Evolutionary conservation across 2,888 invertebrate genomes (phyloP), one percentile per base, ranked within the genome.

Genomic region (Meghimatium bilineatum): DNA sequence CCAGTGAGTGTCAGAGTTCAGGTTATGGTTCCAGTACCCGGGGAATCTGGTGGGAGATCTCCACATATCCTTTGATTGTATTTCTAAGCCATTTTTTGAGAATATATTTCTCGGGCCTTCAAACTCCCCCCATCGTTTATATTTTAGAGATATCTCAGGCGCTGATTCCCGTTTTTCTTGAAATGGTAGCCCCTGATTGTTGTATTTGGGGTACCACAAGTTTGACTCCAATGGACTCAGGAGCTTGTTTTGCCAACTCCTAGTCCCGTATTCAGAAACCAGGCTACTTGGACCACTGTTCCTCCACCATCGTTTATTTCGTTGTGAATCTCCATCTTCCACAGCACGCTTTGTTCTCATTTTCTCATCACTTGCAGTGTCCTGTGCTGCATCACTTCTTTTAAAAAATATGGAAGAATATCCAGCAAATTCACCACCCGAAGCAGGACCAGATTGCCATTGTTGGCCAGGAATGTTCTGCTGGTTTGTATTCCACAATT

Each of bases 301-400:
- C 20, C 66, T 3, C 78, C 78, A 78, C 78, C 78, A 78, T 5
- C 78, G 78, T 67, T 78, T 78, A 0, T 38, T 34, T 60, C 63
- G 23, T 29, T 26, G 12, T 0, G 76, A 63, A 10, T n/a, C n/a
- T 26, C 14, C 29, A 12, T 63, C 60, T 38, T 49, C 78, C 20
- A 23, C 49, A 49, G 20, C 49, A 44, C 66, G 66, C 29, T 78
- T 78, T 32, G 29, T n/a, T 44, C 67, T 66, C 17, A 23, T 44
- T 12, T 44, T 1, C 67, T 44, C 74, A 1, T 20, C 20, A 20
- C 23, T 71, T 36, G 1, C 5, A 0, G 26, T 1, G 23, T 23
- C 52, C 36, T 38, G 6, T 12, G 26, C 29, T n/a, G 72, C 29
- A 52, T 74, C 32, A 32, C 44, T 44, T 44, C 67, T 78, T 29